Percentiles rank a stretch among this genome's conserved stretches.
These are phyloP conservation scores for Salmo trutta DNA, from an alignment of 2,797 vertebrate species.

Conservation along the genomic window DNA sequence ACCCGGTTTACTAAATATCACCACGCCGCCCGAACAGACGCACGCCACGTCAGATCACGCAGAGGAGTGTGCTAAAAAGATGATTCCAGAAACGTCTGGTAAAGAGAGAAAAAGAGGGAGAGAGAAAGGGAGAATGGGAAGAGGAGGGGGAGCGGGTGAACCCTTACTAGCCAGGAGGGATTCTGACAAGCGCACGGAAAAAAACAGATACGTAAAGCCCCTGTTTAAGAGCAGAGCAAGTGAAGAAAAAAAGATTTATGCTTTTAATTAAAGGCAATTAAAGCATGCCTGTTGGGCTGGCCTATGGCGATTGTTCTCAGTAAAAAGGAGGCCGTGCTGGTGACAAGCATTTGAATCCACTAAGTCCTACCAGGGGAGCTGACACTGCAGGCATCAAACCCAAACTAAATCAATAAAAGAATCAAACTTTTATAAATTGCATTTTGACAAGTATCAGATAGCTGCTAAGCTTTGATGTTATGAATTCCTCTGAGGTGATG, in stretches of 20 bases:
- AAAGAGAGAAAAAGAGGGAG: conserved; percentile 70
- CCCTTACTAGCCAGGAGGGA: conserved; percentile 96
- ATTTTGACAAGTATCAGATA: conserved; percentile 99
- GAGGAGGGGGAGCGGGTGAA: conserved; percentile 74
- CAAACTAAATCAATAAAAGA: conserved; percentile 99
- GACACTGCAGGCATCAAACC: conserved; percentile 99
- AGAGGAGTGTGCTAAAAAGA: conserved; percentile 90
- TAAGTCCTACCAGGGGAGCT: conserved; percentile 99
- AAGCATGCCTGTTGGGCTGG: conserved; percentile 99
- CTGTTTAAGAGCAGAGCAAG: conserved; percentile 97
- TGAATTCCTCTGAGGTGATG: conserved; percentile 96
- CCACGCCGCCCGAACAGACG: conserved; percentile 86
- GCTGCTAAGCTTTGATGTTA: conserved; percentile 97
- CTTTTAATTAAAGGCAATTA: conserved; percentile 99
- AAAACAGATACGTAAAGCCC: conserved; percentile 87
- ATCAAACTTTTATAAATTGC: conserved; percentile 99
- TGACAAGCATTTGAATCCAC: conserved; percentile 99
- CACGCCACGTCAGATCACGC: conserved; percentile 92
- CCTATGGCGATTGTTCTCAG: conserved; percentile 99
- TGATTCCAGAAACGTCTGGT: conserved; percentile 86
- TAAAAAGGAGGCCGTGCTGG: conserved; percentile 97
- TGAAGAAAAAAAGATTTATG: conserved; percentile 99
- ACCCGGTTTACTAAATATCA: conserved; percentile 99
- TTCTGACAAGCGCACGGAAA: conserved; percentile 90
- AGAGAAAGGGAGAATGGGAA: conserved; percentile 57